A percentile compares a stretch with the other conserved stretches of the same genome.
phyloP scores from a whole-genome alignment of 1,140 invertebrate species.

The Bombyx mori region DNA sequence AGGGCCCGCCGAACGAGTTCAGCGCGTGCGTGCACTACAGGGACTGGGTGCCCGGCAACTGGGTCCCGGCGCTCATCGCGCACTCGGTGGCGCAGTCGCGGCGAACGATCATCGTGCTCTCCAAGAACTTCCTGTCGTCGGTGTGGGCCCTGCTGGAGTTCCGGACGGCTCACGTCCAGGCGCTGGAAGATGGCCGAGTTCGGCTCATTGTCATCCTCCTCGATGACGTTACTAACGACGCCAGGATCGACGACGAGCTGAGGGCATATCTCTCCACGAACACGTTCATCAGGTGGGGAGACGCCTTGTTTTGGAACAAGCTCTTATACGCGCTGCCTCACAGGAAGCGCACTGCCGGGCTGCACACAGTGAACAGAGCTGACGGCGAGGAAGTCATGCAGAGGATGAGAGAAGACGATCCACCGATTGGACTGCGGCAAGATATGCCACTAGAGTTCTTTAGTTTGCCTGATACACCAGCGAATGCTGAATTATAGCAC shows the following conservation, averaged over 20 bases:
- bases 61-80: constrained; percentile 85
- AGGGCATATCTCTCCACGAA: not conserved
- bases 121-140: constrained; percentile 85
- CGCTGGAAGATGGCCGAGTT: constrained; percentile 80
- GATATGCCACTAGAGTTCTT: too few relatives aligned
- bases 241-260: not conserved
- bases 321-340: not conserved
- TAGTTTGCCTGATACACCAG: too few relatives aligned
- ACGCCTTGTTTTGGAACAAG: not conserved
- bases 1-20: constrained; percentile 72
- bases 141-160: constrained; percentile 91
- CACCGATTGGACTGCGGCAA: too few relatives aligned
- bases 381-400: too few relatives aligned
- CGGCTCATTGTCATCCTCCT: not conserved
- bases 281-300: not conserved
- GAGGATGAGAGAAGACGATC: too few relatives aligned
- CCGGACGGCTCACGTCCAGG: constrained; percentile 81
- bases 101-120: constrained; percentile 87
- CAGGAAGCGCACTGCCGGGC: not conserved
- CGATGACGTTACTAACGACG: not conserved
- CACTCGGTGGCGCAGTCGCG: constrained; percentile 81
- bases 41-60: constrained; percentile 84
- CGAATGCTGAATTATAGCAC: too few relatives aligned
- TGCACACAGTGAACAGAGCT: too few relatives aligned
- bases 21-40: constrained; percentile 85